Evolutionary conservation across 2,113 vertebrate species (phyloP), one percentile per base, ranked within the genome.

Genomic region (Tichodroma muraria): DNA sequence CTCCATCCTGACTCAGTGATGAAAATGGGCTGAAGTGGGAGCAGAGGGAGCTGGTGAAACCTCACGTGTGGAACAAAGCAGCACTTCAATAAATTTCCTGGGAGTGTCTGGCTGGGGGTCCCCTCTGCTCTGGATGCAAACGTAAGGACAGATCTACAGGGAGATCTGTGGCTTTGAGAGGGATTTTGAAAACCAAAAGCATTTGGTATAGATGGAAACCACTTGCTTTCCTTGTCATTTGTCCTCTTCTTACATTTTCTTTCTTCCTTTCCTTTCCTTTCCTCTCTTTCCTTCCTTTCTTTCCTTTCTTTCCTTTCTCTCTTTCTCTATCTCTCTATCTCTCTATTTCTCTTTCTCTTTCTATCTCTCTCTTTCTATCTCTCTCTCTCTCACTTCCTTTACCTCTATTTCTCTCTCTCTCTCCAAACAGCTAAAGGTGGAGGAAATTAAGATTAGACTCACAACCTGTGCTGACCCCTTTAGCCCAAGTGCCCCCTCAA

Each of bases 401-500:
- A 6, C 13, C 11, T 18, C 1, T 7, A 8, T 53, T 11, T 4
- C 38, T 17, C 8, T 7, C 4, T 13, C 3, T 4, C 7, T 17
- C 42, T 10, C 10, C n/a, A 14, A 47, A 19, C 18, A 57, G 18
- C n/a, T 57, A n/a, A n/a, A 75, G 21, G 8, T 57, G 24, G 65
- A 90, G 33, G 13, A 85, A 85, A 63, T 45, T 3, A 33, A 75
- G 27, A 6, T 44, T 8, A 40, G 15, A 20, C n/a, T 61, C 31
- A 27, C 33, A 69, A 1, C 2, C 21, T 50, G 30, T 80, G 45
- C 45, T 85, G 71, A 7, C 49, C 6, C n/a, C n/a, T 78, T n/a
- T 8, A 59, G 17, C 11, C 15, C 0, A 0, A 87, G 13, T 17
- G 20, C 5, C 19, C 11, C 23, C 27, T 45, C 10, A 2, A 4